Conservation (phyloP, 2,888 invertebrate species). For the Schizaphis graminum region DNA sequence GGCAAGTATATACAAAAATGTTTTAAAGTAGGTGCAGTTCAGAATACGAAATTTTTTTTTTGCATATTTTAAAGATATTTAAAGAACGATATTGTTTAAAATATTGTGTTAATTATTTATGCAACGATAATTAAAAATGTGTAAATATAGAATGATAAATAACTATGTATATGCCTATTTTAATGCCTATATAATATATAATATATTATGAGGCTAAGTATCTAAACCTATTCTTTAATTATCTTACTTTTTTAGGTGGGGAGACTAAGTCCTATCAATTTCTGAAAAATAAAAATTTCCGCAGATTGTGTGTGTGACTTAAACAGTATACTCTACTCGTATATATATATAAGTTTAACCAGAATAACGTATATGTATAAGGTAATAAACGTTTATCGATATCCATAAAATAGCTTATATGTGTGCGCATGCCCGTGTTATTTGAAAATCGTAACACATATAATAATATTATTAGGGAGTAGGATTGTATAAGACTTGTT, state of each 20-base stretch:
- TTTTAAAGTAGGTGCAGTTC: neutral
- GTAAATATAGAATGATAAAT: neutral
- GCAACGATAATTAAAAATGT: neutral
- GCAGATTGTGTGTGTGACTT: neutral
- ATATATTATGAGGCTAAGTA: neutral
- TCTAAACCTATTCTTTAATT: neutral
- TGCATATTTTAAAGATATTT: neutral
- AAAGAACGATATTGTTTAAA: neutral
- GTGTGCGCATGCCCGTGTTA: neutral
- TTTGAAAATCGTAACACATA: neutral
- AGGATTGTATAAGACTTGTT: neutral
- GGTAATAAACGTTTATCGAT: conserved; percentile 53
- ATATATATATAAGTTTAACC: neutral
- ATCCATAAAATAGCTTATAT: conserved; percentile 39
- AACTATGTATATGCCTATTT: neutral
- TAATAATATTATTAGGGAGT: neutral
- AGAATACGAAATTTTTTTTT: neutral
- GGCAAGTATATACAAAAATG: neutral
- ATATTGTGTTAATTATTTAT: neutral
- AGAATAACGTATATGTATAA: neutral
- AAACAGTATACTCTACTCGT: neutral
- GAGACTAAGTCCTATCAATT: neutral
- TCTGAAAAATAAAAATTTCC: neutral
- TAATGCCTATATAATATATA: neutral
- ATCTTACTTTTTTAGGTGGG: neutral